Conservation (phyloP, 2,113 vertebrate species). For the Stegastes partitus region DNA sequence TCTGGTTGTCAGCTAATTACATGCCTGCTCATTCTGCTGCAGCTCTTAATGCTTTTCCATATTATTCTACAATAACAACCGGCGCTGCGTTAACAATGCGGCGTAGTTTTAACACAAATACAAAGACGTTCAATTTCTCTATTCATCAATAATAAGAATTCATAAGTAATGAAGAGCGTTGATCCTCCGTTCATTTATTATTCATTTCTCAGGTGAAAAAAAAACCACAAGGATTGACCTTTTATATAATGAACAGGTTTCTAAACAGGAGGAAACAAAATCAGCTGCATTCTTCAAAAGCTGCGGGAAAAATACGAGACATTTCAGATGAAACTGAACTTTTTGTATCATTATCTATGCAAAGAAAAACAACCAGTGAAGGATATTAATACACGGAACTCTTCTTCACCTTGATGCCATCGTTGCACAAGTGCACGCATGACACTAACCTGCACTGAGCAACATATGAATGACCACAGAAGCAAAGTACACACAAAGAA, state of each 20-base stretch:
- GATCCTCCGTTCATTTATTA: constrained; percentile 66
- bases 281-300: constrained; percentile 39
- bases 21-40: constrained; percentile 53
- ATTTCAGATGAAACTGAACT: constrained; percentile 20
- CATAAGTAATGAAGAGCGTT: constrained; percentile 56
- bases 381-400: not conserved
- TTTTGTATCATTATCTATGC: constrained; percentile 25
- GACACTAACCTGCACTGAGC: not conserved
- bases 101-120: constrained; percentile 15
- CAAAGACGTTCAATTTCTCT: constrained; percentile 30
- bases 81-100: constrained; percentile 17
- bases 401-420: not conserved
- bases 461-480: not conserved
- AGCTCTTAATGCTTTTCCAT: constrained; percentile 6
- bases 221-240: constrained; percentile 68
- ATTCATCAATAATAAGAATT: constrained; percentile 55
- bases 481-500: not conserved
- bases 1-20: constrained; percentile 77
- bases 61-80: constrained; percentile 3
- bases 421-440: not conserved
- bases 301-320: constrained; percentile 13
- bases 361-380: constrained; percentile 33
- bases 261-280: constrained; percentile 42
- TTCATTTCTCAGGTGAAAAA: constrained; percentile 70
- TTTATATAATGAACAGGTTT: constrained; percentile 64